phyloP scores from a whole-genome alignment of 2,888 invertebrate species.

The Allophyes oxyacanthae region DNA sequence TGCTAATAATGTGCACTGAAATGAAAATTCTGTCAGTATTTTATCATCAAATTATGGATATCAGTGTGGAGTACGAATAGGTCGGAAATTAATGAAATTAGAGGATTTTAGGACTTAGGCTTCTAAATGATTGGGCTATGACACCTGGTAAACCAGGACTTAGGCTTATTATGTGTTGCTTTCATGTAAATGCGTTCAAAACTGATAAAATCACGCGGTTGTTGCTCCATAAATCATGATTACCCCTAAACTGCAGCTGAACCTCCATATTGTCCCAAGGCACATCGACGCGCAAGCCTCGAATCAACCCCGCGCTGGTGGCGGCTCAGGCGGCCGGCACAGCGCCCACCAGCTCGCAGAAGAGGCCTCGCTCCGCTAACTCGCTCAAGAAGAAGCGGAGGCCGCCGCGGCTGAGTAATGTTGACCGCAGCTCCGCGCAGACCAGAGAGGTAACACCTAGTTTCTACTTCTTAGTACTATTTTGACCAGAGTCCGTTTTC shows the following conservation, averaged over 20 bases:
- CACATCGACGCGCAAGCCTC: conserved; percentile 96
- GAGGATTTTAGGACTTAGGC: background rate
- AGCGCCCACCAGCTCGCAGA: conserved; percentile 85
- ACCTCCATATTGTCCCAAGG: conserved; percentile 83
- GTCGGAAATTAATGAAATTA: background rate
- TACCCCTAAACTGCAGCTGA: background rate
- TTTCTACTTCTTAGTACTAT: too few relatives aligned
- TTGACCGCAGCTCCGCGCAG: conserved; percentile 97
- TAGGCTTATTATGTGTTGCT: too few relatives aligned
- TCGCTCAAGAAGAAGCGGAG: conserved; percentile 89
- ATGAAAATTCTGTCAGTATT: conserved; percentile 14
- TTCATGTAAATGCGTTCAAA: too few relatives aligned
- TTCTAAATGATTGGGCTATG: too few relatives aligned
- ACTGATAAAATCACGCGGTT: too few relatives aligned
- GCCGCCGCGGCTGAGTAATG: conserved; percentile 96
- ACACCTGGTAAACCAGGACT: too few relatives aligned
- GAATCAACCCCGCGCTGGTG: conserved; percentile 98
- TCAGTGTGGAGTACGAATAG: background rate
- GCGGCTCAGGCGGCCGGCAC: conserved; percentile 96
- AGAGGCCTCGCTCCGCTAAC: conserved; percentile 87
- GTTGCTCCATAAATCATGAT: too few relatives aligned
- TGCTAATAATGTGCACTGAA: conserved; percentile 13
- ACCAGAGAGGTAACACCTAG: conserved; percentile 94
- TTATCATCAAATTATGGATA: conserved; percentile 8
- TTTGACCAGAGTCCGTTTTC: too few relatives aligned